These are phyloP conservation scores for Cichladusa arquata DNA, from an alignment of 2,113 vertebrate species.

Conservation along the genomic window DNA sequence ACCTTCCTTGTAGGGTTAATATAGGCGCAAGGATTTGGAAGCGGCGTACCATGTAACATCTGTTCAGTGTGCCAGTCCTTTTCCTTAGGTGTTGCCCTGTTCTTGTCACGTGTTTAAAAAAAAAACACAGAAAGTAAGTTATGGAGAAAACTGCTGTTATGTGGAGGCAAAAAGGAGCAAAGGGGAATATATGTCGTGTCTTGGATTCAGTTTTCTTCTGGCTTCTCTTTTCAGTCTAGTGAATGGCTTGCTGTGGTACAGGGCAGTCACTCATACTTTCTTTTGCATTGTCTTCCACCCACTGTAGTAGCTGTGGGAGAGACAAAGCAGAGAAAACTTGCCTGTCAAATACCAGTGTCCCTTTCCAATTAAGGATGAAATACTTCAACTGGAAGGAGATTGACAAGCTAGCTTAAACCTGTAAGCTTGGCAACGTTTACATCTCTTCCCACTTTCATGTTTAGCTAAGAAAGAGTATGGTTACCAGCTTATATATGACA, in stretches of 20 bases:
- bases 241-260: not conserved
- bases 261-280: not conserved
- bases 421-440: not conserved
- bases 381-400: not conserved
- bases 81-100: not conserved
- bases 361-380: not conserved
- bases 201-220: not conserved
- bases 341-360: not conserved
- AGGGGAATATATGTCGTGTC: not conserved
- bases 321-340: not conserved
- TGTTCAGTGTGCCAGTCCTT: not conserved
- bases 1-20: not conserved
- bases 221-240: not conserved
- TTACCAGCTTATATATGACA: not conserved
- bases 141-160: not conserved
- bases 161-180: not conserved
- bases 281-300: not conserved
- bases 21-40: not conserved
- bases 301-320: not conserved
- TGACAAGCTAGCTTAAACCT: not conserved
- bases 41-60: not conserved
- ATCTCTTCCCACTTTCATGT: not conserved
- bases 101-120: not conserved
- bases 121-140: not conserved
- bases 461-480: not conserved